Conservation (phyloP, 1,140 invertebrate species). For the Meloidogyne chitwoodi region DNA sequence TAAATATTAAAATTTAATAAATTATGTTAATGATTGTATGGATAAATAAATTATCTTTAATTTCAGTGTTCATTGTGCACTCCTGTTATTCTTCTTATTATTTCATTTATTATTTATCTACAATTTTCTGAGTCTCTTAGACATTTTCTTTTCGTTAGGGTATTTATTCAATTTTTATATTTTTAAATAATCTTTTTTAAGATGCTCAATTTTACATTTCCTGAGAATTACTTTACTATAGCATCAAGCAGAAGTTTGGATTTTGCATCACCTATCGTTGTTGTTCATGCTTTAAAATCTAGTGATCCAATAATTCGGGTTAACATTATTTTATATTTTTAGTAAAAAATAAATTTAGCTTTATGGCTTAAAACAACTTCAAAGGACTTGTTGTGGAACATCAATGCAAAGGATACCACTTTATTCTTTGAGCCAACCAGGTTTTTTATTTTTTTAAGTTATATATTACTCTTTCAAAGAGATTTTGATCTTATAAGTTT, state of each 20-base stretch:
- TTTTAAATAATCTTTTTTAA: background rate
- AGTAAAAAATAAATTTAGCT: background rate
- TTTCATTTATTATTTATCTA: background rate
- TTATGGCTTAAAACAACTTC: slow-evolving; percentile 5
- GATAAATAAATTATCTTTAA: too few relatives aligned
- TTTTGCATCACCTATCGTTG: background rate
- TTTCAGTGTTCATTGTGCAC: background rate
- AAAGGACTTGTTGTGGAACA: background rate
- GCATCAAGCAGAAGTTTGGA: background rate
- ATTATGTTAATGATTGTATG: too few relatives aligned
- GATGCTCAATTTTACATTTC: background rate
- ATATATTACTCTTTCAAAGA: too few relatives aligned
- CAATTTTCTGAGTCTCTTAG: background rate
- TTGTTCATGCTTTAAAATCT: slow-evolving; percentile 1
- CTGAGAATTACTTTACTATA: background rate
- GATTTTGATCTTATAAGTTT: too few relatives aligned
- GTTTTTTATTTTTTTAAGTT: background rate
- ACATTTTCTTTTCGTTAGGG: background rate
- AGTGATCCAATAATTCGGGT: background rate
- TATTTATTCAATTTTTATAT: background rate
- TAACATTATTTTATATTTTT: background rate
- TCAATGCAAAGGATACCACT: background rate
- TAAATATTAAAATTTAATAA: background rate
- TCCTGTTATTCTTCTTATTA: background rate
- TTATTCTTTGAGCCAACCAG: slow-evolving; percentile 11